A percentile compares a stretch with the other conserved stretches of the same genome.
phyloP scores from a whole-genome alignment of 2,888 invertebrate species.

The Drosophila neoperkinsi region DNA sequence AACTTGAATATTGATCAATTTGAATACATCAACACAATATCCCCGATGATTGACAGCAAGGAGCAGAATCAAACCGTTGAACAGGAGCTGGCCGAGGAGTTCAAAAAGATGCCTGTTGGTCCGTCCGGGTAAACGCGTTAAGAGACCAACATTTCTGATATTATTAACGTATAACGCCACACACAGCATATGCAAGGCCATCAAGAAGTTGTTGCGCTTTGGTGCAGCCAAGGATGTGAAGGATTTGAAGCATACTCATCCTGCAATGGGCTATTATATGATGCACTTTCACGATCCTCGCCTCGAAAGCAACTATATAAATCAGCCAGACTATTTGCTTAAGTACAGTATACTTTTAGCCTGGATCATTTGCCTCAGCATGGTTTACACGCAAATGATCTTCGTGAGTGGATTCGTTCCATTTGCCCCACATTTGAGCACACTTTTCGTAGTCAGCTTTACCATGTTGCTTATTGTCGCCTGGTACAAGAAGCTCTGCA shows the following conservation, averaged over 20 bases:
- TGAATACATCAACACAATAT: not conserved
- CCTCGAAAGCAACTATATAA: conserved; percentile 90
- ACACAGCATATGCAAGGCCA: not conserved
- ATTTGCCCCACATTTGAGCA: not conserved
- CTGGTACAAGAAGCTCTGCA: conserved; percentile 92
- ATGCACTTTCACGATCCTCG: conserved; percentile 88
- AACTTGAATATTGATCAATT: accelerated
- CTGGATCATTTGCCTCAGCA: conserved; percentile 86
- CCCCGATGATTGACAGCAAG: not conserved
- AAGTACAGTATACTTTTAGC: conserved; percentile 91
- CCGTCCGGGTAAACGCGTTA: conserved; percentile 88
- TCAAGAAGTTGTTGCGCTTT: not conserved
- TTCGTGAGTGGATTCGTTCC: accelerated
- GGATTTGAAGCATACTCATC: too few relatives aligned
- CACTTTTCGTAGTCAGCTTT: conserved; percentile 57
- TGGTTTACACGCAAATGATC: conserved; percentile 86
- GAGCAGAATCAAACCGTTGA: conserved; percentile 73
- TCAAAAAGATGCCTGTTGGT: conserved; percentile 92
- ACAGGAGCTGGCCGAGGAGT: conserved; percentile 91
- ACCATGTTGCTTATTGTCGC: conserved; percentile 88
- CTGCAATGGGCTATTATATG: conserved; percentile 83
- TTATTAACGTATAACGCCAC: not conserved
- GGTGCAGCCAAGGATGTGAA: not conserved
- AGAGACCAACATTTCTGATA: not conserved
- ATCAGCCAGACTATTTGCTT: conserved; percentile 92